Conservation (phyloP, 2,888 invertebrate genomes). For the Idaea straminata region DNA sequence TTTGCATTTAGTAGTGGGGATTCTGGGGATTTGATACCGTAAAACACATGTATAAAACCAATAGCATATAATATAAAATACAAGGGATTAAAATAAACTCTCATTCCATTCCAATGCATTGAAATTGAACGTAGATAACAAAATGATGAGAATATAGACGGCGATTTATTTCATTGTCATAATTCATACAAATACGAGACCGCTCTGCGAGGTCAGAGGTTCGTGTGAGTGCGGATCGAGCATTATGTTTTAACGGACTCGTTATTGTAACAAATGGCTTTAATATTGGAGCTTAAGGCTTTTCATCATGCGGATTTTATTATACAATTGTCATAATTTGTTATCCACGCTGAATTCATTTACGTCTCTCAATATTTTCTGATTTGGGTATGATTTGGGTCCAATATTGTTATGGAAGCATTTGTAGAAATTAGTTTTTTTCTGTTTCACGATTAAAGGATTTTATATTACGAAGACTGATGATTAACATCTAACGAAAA, state of each 20-base stretch:
- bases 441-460: not conserved
- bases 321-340: constrained; percentile 6
- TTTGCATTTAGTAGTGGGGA: too few relatives aligned
- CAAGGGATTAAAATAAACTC: not conserved
- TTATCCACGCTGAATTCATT: constrained; percentile 6
- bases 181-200: not conserved
- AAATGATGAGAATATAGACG: not conserved
- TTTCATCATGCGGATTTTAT: constrained; percentile 3
- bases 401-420: not conserved
- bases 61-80: too few relatives aligned
- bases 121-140: not conserved
- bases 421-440: not conserved
- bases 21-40: too few relatives aligned
- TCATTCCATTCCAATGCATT: not conserved
- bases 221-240: constrained; percentile 8
- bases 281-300: constrained; percentile 21
- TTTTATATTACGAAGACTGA: too few relatives aligned
- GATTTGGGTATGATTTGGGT: not conserved
- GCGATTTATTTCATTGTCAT: not conserved
- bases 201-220: not conserved
- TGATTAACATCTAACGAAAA: too few relatives aligned
- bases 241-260: constrained; percentile 29
- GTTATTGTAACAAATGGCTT: constrained; percentile 32
- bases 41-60: too few relatives aligned
- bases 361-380: not conserved